These are phyloP conservation scores for Otis tarda DNA, from an alignment of 2,113 vertebrate species.

Conservation along the genomic window DNA sequence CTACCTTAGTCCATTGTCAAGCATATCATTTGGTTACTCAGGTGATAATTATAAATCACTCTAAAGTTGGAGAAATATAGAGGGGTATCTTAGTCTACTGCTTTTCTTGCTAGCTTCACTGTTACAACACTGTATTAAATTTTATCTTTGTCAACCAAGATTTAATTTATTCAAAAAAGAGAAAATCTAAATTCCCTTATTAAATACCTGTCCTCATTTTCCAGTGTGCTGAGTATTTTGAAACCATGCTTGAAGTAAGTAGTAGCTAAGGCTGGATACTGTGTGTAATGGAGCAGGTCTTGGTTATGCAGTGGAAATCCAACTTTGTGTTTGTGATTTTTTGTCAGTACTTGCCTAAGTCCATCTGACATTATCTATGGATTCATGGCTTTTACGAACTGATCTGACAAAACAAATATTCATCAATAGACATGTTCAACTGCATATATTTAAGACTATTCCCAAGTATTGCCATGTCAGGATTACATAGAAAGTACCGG, in stretches of 20 bases:
- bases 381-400: not conserved
- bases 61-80: not conserved
- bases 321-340: not conserved
- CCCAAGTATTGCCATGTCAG: not conserved
- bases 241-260: not conserved
- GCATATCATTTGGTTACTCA: slow-evolving; percentile 96
- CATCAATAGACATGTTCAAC: not conserved
- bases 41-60: slow-evolving; percentile 73
- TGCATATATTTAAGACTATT: not conserved
- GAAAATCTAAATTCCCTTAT: not conserved
- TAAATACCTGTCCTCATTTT: not conserved
- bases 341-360: not conserved
- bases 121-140: not conserved
- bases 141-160: fast-evolving
- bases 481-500: not conserved
- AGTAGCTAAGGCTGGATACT: not conserved
- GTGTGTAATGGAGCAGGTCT: not conserved
- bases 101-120: not conserved
- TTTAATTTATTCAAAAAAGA: not conserved
- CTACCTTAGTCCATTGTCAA: slow-evolving; percentile 92
- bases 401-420: not conserved
- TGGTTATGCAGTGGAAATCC: not conserved
- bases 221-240: not conserved
- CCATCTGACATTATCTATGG: not conserved
- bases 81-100: not conserved